These are phyloP conservation scores for Copidosoma aretas DNA, from an alignment of 2,888 invertebrate genomes.

Conservation along the genomic window DNA sequence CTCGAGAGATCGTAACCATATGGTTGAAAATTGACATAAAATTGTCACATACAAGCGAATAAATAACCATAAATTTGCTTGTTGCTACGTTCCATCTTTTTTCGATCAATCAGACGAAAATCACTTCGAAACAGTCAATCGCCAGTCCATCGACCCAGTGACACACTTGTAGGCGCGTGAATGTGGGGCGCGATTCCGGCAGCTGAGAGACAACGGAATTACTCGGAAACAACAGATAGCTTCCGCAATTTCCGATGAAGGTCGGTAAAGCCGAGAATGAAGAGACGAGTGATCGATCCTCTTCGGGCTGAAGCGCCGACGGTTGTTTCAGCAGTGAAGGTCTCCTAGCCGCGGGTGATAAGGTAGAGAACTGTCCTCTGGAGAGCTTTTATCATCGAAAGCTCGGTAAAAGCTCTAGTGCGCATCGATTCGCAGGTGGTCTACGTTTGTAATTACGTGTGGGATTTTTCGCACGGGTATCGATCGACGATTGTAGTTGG, in stretches of 20 bases:
- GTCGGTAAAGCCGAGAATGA: conserved; percentile 48
- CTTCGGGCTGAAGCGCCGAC: not conserved
- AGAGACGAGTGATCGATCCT: conserved; percentile 18
- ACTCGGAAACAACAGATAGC: conserved; percentile 46
- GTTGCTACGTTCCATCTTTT: not conserved
- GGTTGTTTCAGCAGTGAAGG: not conserved
- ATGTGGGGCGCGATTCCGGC: not conserved
- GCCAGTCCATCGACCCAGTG: not conserved
- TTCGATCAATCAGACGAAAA: not conserved
- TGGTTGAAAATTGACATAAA: too few species aligned
- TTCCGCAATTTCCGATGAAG: conserved; percentile 44
- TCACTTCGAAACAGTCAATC: not conserved
- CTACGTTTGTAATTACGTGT: too few species aligned
- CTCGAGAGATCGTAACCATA: too few species aligned
- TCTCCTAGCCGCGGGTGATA: conserved; percentile 13
- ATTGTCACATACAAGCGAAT: too few species aligned
- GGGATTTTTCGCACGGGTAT: too few species aligned
- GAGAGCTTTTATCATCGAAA: too few species aligned
- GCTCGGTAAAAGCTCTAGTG: too few species aligned
- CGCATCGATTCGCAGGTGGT: too few species aligned
- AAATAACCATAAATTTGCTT: too few species aligned
- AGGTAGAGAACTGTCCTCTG: conserved; percentile 10
- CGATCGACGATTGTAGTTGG: too few species aligned
- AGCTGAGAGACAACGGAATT: conserved; percentile 38
- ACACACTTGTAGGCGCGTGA: not conserved